Base-by-base conservation (phyloP, 2,888 invertebrate genomes). In the Machimus rusticus region DNA sequence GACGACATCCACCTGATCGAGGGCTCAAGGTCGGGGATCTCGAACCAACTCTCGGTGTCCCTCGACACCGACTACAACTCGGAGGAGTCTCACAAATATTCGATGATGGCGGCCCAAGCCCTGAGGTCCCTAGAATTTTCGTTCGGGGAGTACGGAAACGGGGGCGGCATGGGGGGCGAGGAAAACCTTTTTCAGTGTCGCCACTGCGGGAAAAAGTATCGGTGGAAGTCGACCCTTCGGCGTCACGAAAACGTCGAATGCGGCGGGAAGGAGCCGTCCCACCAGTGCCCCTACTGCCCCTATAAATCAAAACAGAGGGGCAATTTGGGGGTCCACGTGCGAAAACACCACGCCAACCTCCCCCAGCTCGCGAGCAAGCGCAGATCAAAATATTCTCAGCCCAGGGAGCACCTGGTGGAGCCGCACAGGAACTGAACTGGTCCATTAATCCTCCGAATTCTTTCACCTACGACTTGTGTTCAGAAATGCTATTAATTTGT, bases 161-260 rank as follows among this genome's bases (percentile, higher is more conserved):
- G 89, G 55, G 88, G 87, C 2, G 89, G 88, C 78, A 51, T 89
- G 0, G 87, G 82, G 43, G 87, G 82, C 28, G 89, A 88, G 74
- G 92, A 92, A 57, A 90, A 92, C 0, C 90, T 91, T 0, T 92
- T 90, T 88, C 89, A 92, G 91, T 97, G 97, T 91, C 94, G 96
- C 43, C 96, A 96, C 91, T 97, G 97, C 93, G 96, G 96, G 88
- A 97, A 96, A 92, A 94, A 95, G 89, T 97, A 97, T 93, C 95
- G 97, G 90, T 97, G 97, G 96, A 97, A 96, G 93, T 96, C 96
- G 88, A 97, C 97, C 84, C 94, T 96, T 93, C 94, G 96, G 43
- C 94, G 96, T 14, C 97, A 97, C 93, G 96, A 96, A 93, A 95
- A 95, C 93, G 96, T 96, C 87, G 96, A 96, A 92, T 96, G 96